These are phyloP conservation scores for Ichneumoninae sp. DNA, from an alignment of 2,888 invertebrate species.

Conservation along the genomic window DNA sequence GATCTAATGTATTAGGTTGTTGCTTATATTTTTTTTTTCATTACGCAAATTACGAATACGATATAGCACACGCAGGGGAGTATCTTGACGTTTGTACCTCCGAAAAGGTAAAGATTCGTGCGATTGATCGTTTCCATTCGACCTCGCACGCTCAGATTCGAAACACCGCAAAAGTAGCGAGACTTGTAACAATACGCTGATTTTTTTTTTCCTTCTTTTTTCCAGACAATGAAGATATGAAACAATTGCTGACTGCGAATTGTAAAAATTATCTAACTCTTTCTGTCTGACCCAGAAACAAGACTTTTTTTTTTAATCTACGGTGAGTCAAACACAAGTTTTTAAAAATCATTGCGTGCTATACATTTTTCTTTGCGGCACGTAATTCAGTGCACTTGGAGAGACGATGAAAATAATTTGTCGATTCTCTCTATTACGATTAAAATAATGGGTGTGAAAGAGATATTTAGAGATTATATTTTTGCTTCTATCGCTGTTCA, in stretches of 20 bases:
- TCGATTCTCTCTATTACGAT: background rate
- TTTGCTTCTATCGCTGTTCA: background rate
- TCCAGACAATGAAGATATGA: constrained; percentile 55
- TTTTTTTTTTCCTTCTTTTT: constrained; percentile 8
- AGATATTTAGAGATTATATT: background rate
- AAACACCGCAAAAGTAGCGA: background rate
- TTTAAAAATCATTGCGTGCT: background rate
- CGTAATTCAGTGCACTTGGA: background rate
- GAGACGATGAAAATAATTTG: background rate
- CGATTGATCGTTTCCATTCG: constrained; percentile 55
- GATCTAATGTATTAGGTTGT: constrained; percentile 30
- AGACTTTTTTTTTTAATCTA: background rate
- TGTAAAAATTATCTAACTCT: constrained; percentile 31
- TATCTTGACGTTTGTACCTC: constrained; percentile 57
- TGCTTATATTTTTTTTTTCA: background rate
- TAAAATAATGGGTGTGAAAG: background rate
- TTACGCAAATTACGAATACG: constrained; percentile 28
- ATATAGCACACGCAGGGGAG: constrained; percentile 35
- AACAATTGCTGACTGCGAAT: constrained; percentile 40
- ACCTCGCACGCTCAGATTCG: background rate
- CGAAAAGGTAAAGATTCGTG: constrained; percentile 58
- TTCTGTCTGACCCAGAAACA: constrained; percentile 13
- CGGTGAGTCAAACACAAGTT: background rate
- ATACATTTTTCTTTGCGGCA: background rate
- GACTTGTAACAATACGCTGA: background rate